Percentiles rank a stretch among this genome's conserved stretches.
Evolutionary conservation across 92 coral and sea anemone genomes (phyloP).

Genomic region (Metridium senile): DNA sequence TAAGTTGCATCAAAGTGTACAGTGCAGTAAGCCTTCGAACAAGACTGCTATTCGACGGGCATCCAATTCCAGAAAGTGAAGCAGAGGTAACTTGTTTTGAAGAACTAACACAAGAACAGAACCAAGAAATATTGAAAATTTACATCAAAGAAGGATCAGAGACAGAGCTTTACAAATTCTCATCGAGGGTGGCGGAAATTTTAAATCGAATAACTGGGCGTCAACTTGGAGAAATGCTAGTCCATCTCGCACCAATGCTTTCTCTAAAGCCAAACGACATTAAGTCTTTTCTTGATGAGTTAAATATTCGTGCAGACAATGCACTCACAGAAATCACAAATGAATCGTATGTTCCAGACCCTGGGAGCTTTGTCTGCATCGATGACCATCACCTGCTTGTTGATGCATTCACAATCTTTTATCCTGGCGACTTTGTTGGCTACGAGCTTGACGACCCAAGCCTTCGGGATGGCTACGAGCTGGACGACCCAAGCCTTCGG

Average conservation of each 20-base stretch:
- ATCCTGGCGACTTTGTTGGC: constrained; percentile 72
- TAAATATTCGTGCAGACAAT: constrained; percentile 55
- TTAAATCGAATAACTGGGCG: constrained; percentile 35
- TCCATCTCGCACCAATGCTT: constrained; percentile 51
- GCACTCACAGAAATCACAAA: not conserved
- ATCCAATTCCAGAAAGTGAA: constrained; percentile 41
- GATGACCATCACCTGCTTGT: constrained; percentile 67
- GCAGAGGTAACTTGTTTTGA: constrained; percentile 52
- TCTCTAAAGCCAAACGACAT: constrained; percentile 24
- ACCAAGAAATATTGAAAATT: constrained; percentile 53
- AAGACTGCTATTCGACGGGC: constrained; percentile 31
- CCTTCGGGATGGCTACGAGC: no score
- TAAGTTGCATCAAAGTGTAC: constrained; percentile 29
- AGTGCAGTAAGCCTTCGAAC: constrained; percentile 28
- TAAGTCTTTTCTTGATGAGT: constrained; percentile 38
- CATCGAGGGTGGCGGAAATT: constrained; percentile 43
- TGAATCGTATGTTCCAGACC: constrained; percentile 38
- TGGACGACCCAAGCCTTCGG: no score
- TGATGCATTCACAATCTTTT: constrained; percentile 42
- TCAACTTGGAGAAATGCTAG: constrained; percentile 34
- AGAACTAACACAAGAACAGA: constrained; percentile 29
- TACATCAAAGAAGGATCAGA: constrained; percentile 37
- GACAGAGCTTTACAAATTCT: constrained; percentile 13
- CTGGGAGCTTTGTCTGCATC: constrained; percentile 60
- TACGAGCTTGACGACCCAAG: constrained; percentile 75